Evolutionary conservation across 2,888 invertebrate genomes (phyloP).

Genomic region (Anthrax anthrax): DNA sequence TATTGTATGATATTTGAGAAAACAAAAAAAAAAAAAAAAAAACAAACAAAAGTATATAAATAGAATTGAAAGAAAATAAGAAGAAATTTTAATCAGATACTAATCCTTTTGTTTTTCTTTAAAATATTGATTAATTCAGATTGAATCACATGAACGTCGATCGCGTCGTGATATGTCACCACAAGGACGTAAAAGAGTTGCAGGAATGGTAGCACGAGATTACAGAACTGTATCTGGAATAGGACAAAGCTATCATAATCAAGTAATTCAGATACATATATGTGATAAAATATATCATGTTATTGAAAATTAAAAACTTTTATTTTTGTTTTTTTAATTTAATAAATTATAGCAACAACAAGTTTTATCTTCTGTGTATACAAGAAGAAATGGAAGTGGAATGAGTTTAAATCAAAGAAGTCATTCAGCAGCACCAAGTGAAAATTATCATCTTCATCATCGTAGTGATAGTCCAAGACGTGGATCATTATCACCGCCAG

Average conservation of each 20-base stretch:
- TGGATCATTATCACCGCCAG: slow-evolving; percentile 35
- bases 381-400: slow-evolving; percentile 36
- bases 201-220: slow-evolving; percentile 49
- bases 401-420: slow-evolving; percentile 52
- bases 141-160: slow-evolving; percentile 50
- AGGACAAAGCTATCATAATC: slow-evolving; percentile 36
- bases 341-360: slow-evolving; percentile 1
- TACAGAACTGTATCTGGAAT: slow-evolving; percentile 36
- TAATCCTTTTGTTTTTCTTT: too few species aligned
- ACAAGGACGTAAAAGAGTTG: slow-evolving; percentile 53
- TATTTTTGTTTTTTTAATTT: background rate
- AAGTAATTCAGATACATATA: slow-evolving; percentile 27
- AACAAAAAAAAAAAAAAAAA: too few species aligned
- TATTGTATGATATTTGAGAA: too few species aligned
- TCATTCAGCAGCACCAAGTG: slow-evolving; percentile 68
- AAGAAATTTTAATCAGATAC: too few species aligned
- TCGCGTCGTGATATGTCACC: slow-evolving; percentile 77
- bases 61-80: too few species aligned
- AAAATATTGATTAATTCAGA: slow-evolving; percentile 28
- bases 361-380: slow-evolving; percentile 23
- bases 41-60: too few species aligned
- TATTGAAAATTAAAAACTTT: background rate
- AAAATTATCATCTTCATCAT: slow-evolving; percentile 29
- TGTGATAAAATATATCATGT: background rate
- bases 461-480: slow-evolving; percentile 64